Evolutionary conservation across 1,140 invertebrate species (phyloP), one percentile per base, ranked within the genome.

Genomic region (Heliconius melpomene): DNA sequence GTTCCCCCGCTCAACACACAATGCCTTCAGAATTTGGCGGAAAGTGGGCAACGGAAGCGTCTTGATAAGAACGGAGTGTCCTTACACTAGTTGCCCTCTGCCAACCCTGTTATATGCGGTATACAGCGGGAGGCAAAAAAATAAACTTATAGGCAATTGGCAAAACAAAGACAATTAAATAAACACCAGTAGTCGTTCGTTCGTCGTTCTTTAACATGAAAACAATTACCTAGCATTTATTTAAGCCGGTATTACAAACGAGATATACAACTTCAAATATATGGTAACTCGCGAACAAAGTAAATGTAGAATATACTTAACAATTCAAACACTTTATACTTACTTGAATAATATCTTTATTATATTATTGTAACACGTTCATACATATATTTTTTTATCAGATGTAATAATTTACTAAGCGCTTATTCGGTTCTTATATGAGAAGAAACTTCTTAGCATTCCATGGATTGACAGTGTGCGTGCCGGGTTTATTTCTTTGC

Each of bases 81-180:
- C 40, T 46, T 46, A 13, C 40, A 13, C 40, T 46, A 46, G 40
- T 11, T 46, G 11, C 40, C 11, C 11, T 40, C 40, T 40, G 38
- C 38, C 38, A 2, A 40, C 38, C 38, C 13, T 46, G 13, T 13
- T 46, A 13, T 40, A 11, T 40, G 40, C 11, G 11, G 40, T 9
- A 40, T 13, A 40, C 40, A 40, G 3, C 40, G 40, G 11, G 40
- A 46, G 40, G 3, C 40, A 13, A 46, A 46, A 46, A 46, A 46
- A 46, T 32, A 36, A 46, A 13, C 40, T 46, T 46, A 46, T 16
- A 46, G 3, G 3, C n/a, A n/a, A 29, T 66, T 66, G 13, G 0
- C 60, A 23, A 66, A 66, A 66, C 54, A 60, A 60, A 29, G 13
- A 66, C 60, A 66, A 66, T 66, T 26, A 29, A 66, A 66, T 66